Base-by-base conservation (phyloP, 2,797 vertebrate species). In the Paramormyrops hopkinsi region DNA sequence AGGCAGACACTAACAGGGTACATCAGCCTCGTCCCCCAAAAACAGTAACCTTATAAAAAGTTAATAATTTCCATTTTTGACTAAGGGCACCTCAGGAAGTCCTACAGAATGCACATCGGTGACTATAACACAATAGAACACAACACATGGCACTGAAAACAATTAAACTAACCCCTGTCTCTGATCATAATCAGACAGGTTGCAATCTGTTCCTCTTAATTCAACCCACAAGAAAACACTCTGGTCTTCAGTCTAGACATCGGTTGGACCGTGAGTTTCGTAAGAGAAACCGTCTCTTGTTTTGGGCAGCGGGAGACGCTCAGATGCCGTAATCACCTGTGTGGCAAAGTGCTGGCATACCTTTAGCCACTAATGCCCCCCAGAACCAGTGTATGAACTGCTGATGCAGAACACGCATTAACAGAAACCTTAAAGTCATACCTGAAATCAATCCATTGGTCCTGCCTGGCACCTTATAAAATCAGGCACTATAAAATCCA, bases 341-440 rank as follows among this genome's bases (percentile, higher is more conserved):
- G 0, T 37, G 9, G 33, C 14, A 29, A 37, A 73, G 65, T 12
- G 1, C 17, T 44, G 2, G 14, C 37, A 44, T 44, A 9, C 14
- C 73, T 19, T 14, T 7, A 44, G 37, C 73, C 37, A 44, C 65
- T 37, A 37, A 41, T 76, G 33, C 33, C 3, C 69, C 33, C 5
- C 33, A 41, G 11, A 65, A 19, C 76, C 19, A 7, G 37, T n/a
- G 41, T 46, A n/a, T 82, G 19, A 46, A n/a, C 41, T 44, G 37
- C 41, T 82, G 6, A n/a, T 82, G 17, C 41, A n/a, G 17, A 82
- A n/a, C 19, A 46, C 2, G 17, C 76, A 82, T n/a, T 41, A 46
- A 46, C 76, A 82, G 69, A 46, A 82, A 82, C 19, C 76, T 46
- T 82, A 46, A 82, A 82, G 76, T 44, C 76, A 82, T 82, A 82